phyloP scores from a whole-genome alignment of 2,113 vertebrate genomes.

The Bufo gargarizans region DNA sequence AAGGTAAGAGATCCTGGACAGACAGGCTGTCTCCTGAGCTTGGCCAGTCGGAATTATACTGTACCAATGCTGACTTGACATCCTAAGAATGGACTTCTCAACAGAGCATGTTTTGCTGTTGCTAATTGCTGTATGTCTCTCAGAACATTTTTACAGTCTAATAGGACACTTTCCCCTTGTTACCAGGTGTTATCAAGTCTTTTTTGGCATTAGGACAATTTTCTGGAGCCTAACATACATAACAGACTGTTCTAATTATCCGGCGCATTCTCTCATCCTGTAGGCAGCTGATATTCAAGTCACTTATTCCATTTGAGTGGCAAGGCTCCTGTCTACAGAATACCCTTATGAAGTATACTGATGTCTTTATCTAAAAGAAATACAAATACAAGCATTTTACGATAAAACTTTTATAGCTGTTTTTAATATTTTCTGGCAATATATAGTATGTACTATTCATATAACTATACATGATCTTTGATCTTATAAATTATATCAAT shows the following conservation, averaged over 20 bases:
- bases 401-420: background rate
- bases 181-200: slow-evolving; percentile 54
- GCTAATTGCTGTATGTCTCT: slow-evolving; percentile 67
- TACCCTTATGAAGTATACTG: background rate
- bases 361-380: background rate
- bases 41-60: slow-evolving; percentile 66
- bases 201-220: slow-evolving; percentile 30
- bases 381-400: background rate
- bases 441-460: too few relatives aligned
- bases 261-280: slow-evolving; percentile 21
- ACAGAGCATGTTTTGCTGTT: slow-evolving; percentile 67
- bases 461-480: too few relatives aligned
- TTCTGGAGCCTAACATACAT: slow-evolving; percentile 55
- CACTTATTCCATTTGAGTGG: background rate
- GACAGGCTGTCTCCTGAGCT: slow-evolving; percentile 71
- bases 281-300: background rate
- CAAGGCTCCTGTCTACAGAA: background rate
- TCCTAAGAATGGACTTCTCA: slow-evolving; percentile 67
- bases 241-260: slow-evolving; percentile 24
- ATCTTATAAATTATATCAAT: too few relatives aligned
- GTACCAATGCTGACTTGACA: slow-evolving; percentile 64
- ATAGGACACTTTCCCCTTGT: slow-evolving; percentile 56
- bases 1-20: slow-evolving; percentile 62
- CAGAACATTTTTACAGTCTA: slow-evolving; percentile 61
- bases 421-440: too few relatives aligned